Base-by-base conservation (phyloP, 1,140 invertebrate genomes). In the Plodia interpunctella region DNA sequence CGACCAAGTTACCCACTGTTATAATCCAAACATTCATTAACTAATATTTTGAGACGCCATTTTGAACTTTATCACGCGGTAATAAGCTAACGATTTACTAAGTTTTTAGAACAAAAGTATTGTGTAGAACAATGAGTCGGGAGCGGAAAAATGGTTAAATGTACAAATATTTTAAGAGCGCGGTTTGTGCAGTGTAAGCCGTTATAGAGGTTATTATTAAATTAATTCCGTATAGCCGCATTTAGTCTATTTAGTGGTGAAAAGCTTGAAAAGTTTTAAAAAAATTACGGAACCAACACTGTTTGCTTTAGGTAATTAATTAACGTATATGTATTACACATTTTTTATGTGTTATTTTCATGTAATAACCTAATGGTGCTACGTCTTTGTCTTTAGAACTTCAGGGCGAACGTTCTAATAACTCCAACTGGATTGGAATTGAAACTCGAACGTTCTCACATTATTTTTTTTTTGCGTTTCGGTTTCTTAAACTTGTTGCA, bases 21-120 rank as follows among this genome's bases (percentile, higher is more conserved):
- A 44, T 44, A 3, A 44, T 44, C 38, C 38, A 44, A 44, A 44
- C 13, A 44, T 44, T 44, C 38, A 44, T 44, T 44, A 44, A 44
- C 38, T 44, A 44, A 44, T n/a, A 44, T 15, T 15, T 17, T 44
- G 15, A n/a, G 11, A 38, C 13, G 38, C 13, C 13, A 44, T 15
- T 44, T 44, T 44, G 13, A 44, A 5, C 38, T 17, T 44, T 44
- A 44, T 5, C 38, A 13, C 13, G 2, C 15, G 13, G 38, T 44
- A 44, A 44, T 44, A 44, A 44, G 38, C n/a, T 17, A 1, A 6
- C 30, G 30, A 9, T 32, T 32, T 32, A 32, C 30, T 6, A 5
- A 44, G 15, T 17, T 44, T 44, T 44, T 5, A 17, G 15, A 44
- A 44, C 38, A 44, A 44, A 44, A 44, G 38, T 15, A 15, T 38